Conservation (phyloP, 2,113 vertebrate genomes). For the Lanius ludovicianus region DNA sequence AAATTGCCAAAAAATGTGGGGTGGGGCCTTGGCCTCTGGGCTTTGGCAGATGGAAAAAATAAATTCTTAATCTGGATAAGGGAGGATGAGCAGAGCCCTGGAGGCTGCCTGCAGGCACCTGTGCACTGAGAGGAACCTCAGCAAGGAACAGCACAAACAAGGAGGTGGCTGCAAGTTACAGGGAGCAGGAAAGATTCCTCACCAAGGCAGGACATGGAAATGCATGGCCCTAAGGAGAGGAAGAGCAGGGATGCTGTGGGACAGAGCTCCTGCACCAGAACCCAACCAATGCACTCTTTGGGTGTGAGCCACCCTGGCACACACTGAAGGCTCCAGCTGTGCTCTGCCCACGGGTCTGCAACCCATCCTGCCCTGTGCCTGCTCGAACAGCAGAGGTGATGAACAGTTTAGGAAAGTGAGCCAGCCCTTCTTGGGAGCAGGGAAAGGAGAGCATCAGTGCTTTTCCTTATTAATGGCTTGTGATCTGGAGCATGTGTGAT, state of each 20-base stretch:
- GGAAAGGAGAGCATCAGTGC: accelerated
- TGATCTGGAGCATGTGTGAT: constrained; percentile 13
- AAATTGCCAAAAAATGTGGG: neutral
- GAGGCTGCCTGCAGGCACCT: neutral
- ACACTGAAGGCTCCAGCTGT: accelerated
- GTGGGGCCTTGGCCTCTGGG: neutral
- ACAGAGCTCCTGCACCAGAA: neutral
- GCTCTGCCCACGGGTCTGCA: accelerated
- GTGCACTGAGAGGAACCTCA: neutral
- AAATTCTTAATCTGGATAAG: neutral
- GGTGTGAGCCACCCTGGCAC: accelerated
- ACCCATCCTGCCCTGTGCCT: accelerated
- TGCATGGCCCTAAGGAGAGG: accelerated
- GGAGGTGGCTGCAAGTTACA: neutral
- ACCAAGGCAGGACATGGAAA: accelerated
- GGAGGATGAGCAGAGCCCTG: neutral
- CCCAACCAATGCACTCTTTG: accelerated
- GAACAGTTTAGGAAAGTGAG: neutral
- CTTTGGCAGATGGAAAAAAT: neutral
- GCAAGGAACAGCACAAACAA: neutral
- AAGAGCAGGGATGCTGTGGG: neutral
- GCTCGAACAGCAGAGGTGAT: accelerated
- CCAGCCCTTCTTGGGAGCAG: neutral
- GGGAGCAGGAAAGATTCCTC: neutral
- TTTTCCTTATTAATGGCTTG: neutral